Base-by-base conservation (phyloP, 1,140 invertebrate species). In the Agraylea sexmaculata region DNA sequence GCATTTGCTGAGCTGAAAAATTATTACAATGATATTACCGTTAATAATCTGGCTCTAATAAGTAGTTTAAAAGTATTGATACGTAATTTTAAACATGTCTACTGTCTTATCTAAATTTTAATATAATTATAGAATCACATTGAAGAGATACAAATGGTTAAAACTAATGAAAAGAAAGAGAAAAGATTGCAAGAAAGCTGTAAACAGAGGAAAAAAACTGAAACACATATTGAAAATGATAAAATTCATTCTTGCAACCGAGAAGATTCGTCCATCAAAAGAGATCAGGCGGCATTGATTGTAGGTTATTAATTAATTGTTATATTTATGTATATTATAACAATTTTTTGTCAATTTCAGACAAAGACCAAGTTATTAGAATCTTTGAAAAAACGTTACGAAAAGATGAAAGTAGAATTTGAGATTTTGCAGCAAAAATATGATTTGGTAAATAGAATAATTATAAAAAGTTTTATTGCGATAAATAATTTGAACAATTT, bases 21-120 rank as follows among this genome's bases (percentile, higher is more conserved):
- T 57, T 94, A 92, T 65, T 95, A 92, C 51, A 92, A 91, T 53
- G 87, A 93, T 49, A 90, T 94, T 27, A 89, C 86, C 1, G 59
- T 90, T 1, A 93, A 93, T 57, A 94, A 93, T 60, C 68, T 94
- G 41, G 83, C 62, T 58, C 60, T 89, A 6, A 89, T 90, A 20
- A 77, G 78, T 45, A 83, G 74, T 52, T 62, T 89, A 22, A 88
- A 49, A 38, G 47, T 49, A 27, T 12, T 15, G 23, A 18, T 15
- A 25, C 17, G 15, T 13, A 11, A 27, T 38, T 42, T 46, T 28
- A 36, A 30, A 10, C 6, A 23, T 38, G n/a, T 19, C 32, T 35
- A 25, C 27, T 41, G 36, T 21, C 39, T 30, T 15, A 22, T 31
- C 38, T 46, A 41, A 46, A 19, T 46, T 23, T 40, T 42, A 10